phyloP scores from a whole-genome alignment of 2,113 vertebrate genomes.

The Actenoides lindsayi region DNA sequence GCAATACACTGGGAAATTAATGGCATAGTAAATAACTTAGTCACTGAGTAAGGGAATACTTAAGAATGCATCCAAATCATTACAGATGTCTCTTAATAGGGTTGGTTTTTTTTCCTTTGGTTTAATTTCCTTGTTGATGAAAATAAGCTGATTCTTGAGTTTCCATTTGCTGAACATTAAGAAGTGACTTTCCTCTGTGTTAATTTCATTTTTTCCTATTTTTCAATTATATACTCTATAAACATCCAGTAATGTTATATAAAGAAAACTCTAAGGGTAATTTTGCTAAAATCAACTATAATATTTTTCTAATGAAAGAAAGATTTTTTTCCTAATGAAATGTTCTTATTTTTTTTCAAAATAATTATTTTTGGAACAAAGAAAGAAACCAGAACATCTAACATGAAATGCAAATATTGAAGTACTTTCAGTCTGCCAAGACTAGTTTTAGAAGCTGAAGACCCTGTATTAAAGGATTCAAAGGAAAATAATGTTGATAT shows the following conservation, averaged over 20 bases:
- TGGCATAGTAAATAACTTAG: neutral
- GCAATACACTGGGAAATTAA: neutral
- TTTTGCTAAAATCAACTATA: neutral
- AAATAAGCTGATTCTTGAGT: neutral
- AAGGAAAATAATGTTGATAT: neutral
- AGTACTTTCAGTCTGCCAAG: neutral
- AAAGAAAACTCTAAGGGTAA: neutral
- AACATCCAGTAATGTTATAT: neutral
- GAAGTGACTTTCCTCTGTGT: neutral
- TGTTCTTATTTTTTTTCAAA: neutral
- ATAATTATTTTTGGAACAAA: neutral
- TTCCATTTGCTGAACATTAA: neutral
- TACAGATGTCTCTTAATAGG: neutral
- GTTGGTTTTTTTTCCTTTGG: neutral
- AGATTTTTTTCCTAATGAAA: neutral
- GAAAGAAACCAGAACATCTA: neutral
- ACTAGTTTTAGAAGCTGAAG: neutral
- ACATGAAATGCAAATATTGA: neutral
- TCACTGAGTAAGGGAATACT: neutral
- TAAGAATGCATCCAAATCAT: neutral
- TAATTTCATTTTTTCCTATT: neutral
- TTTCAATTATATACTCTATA: neutral
- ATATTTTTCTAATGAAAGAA: neutral
- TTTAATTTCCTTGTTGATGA: neutral
- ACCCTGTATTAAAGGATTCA: neutral